Base-by-base conservation (phyloP, 2,888 invertebrate species). In the Myathropa florea region DNA sequence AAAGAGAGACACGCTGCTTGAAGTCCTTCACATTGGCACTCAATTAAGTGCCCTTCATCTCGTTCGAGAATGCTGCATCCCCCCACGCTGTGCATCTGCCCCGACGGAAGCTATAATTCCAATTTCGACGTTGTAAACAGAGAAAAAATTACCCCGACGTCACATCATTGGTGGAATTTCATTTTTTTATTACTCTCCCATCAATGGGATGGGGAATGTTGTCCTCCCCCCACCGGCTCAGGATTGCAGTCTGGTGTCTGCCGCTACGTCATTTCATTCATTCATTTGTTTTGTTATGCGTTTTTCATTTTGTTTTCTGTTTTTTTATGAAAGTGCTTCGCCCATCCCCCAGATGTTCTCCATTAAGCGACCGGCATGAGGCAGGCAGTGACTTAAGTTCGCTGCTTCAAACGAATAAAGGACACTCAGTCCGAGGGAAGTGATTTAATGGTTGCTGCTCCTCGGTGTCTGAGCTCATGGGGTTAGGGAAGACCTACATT, bases 281-380 rank as follows among this genome's bases (percentile, higher is more conserved):
- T 65, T 82, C 33, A n/a, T 36, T 77, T 53, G 53, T 67, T 60
- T 60, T 23, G 14, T n/a, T 24, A 26, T 59, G 59, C 59, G 59
- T 14, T 60, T 26, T 26, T 14, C 12, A 9, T 7, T 3, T 26
- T 60, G 28, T 1, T 23, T 14, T 39, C 14, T 63, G 10, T 24
- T 72, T 65, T 46, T 71, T 53, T 72, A 72, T 28, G 67, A 68
- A 73, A 78, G 68, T 79, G 7, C 18, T 18, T 46, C 18, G 0
- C 80, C 71, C 75, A 76, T 6, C 46, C 46, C 71, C 67, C 76
- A 80, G 83, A 83, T 80, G 83, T 79, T 75, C n/a, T n/a, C 64
- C 64, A 73, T 71, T 70, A 79, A 73, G 57, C 53, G 18, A 55
- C 65, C 55, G 59, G 18, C 28, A 24, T 46, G 30, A 26, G 55